These are phyloP conservation scores for Caenorhabditis elegans DNA, from an alignment of 1,140 invertebrate genomes.

Conservation along the genomic window DNA sequence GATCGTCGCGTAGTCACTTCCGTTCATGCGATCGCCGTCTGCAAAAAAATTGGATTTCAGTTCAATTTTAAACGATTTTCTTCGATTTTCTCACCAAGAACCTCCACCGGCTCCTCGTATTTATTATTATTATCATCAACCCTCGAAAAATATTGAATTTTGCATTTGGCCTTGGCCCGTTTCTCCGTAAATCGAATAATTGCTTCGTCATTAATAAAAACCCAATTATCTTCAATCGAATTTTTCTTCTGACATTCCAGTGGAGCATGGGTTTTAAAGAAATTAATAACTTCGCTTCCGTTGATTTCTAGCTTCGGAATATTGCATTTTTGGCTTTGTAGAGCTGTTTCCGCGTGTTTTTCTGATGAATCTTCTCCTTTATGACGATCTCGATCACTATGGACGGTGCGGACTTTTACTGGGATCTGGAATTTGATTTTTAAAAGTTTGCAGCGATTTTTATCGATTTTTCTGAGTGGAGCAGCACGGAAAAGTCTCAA, in stretches of 20 bases:
- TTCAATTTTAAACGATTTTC: not conserved
- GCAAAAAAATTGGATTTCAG: not conserved
- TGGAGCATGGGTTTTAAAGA: conserved; percentile 39
- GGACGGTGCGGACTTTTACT: not conserved
- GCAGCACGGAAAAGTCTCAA: not conserved
- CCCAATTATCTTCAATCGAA: conserved; percentile 40
- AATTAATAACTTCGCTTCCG: conserved; percentile 45
- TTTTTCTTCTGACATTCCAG: conserved; percentile 32
- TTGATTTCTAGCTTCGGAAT: conserved; percentile 51
- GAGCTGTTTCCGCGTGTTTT: not conserved
- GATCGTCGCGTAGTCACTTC: conserved; percentile 29
- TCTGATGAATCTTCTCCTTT: not conserved
- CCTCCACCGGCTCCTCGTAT: not conserved
- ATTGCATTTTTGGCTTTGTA: conserved; percentile 33
- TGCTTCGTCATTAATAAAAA: conserved; percentile 40
- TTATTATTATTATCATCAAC: conserved; percentile 30
- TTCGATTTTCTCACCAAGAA: not conserved
- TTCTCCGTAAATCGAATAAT: conserved; percentile 20
- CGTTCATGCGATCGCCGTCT: conserved; percentile 34
- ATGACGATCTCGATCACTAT: not conserved
- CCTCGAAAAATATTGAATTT: conserved; percentile 31
- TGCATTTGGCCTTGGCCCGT: conserved; percentile 16
- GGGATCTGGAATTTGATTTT: not conserved
- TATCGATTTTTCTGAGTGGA: too few relatives aligned
- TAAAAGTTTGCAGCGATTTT: not conserved